These are phyloP conservation scores for Rattus rattus DNA, from an alignment of 2,113 vertebrate species.

Conservation along the genomic window DNA sequence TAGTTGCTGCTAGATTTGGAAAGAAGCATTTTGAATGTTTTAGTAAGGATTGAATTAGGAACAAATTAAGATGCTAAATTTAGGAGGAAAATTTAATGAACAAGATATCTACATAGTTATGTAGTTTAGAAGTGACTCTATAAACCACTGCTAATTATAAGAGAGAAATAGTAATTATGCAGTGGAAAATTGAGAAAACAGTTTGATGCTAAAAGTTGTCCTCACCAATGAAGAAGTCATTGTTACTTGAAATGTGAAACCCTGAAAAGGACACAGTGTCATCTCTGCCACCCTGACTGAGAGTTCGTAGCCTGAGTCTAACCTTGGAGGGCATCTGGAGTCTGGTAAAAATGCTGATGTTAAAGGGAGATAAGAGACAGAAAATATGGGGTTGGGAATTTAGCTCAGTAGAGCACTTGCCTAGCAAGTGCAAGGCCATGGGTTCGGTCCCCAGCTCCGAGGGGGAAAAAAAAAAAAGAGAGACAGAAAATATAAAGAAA, in stretches of 20 bases:
- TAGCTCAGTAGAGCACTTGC: no score
- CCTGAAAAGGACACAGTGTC: conserved; percentile 6
- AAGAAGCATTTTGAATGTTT: conserved; percentile 50
- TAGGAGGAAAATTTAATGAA: conserved; percentile 45
- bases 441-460: no score
- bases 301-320: neutral
- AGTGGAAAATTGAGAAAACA: conserved; percentile 46
- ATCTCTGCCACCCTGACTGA: neutral
- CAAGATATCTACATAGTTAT: conserved; percentile 33
- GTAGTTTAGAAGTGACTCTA: conserved; percentile 47
- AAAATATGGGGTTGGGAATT: no score
- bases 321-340: neutral
- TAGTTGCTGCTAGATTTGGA: conserved; percentile 16
- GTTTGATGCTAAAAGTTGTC: conserved; percentile 4
- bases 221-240: neutral
- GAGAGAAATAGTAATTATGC: conserved; percentile 56
- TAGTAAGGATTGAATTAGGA: conserved; percentile 41
- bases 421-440: no score
- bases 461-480: no score
- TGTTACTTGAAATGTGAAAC: conserved; percentile 2
- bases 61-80: conserved; percentile 65
- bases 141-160: conserved; percentile 57
- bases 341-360: neutral
- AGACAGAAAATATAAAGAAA: conserved; percentile 8
- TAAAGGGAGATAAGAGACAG: neutral